Percentiles rank a stretch among this genome's conserved stretches.
Evolutionary conservation across 2,113 vertebrate species (phyloP).

Genomic region (Nothobranchius kuhntae): DNA sequence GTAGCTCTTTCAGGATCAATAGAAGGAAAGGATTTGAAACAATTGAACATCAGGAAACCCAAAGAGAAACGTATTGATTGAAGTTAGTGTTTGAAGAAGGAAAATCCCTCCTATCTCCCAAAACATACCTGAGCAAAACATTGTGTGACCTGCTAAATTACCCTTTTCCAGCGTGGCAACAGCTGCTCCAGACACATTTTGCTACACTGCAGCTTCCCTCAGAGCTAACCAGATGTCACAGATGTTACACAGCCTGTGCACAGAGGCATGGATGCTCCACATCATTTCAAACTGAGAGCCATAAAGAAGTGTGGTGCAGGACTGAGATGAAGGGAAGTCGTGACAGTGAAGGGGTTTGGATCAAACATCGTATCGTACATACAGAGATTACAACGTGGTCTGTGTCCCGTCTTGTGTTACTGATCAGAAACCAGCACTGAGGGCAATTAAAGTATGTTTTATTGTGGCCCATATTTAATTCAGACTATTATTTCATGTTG

Average conservation of each 20-base stretch:
- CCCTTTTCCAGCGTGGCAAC: neutral
- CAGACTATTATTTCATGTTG: too few species aligned
- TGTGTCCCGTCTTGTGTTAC: neutral
- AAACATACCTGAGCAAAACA: slow-evolving; percentile 13
- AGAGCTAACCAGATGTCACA: slow-evolving; percentile 7
- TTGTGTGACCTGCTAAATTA: slow-evolving; percentile 1
- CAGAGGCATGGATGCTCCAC: neutral
- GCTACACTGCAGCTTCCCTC: neutral
- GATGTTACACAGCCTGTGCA: slow-evolving; percentile 4
- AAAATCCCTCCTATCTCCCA: neutral
- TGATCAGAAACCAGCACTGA: neutral
- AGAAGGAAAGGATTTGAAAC: neutral
- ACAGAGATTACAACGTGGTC: neutral
- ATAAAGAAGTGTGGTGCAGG: neutral
- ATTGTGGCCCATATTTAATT: too few species aligned
- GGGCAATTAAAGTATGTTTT: neutral
- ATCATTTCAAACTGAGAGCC: neutral
- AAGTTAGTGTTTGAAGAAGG: neutral
- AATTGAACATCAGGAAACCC: neutral
- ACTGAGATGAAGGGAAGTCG: neutral
- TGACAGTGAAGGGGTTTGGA: slow-evolving; percentile 20
- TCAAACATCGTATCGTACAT: neutral
- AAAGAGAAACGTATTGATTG: neutral
- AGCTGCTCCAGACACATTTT: slow-evolving; percentile 5
- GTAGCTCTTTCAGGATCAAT: neutral